Conservation (phyloP, 2,113 vertebrate genomes). For the Leptosomus discolor region DNA sequence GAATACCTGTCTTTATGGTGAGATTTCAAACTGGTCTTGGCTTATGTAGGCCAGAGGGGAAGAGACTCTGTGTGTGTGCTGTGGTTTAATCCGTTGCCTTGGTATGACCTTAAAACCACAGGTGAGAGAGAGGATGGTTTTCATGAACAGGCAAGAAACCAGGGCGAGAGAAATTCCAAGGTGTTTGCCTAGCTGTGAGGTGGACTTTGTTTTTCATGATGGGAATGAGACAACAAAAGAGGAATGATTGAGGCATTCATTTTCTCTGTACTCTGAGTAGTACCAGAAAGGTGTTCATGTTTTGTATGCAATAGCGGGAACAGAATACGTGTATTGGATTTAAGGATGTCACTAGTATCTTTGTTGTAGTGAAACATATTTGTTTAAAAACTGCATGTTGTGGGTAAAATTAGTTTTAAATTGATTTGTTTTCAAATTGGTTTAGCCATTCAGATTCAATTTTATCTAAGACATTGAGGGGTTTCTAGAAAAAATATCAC, state of each 20-base stretch:
- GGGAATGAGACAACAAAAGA: neutral
- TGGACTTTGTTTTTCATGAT: neutral
- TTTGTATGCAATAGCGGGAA: neutral
- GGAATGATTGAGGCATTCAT: neutral
- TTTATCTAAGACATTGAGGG: neutral
- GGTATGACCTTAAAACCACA: neutral
- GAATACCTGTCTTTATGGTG: rapidly evolving
- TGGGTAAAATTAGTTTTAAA: constrained; percentile 20
- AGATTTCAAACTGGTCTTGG: neutral
- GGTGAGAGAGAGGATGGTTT: neutral
- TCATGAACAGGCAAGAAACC: neutral
- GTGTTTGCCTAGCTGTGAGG: neutral
- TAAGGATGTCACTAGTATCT: neutral
- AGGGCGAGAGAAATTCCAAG: neutral
- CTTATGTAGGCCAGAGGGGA: neutral
- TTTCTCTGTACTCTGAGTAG: neutral
- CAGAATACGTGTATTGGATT: neutral
- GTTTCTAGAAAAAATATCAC: neutral
- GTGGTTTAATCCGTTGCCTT: neutral
- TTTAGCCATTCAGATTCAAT: constrained; percentile 31
- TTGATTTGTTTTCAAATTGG: constrained; percentile 21
- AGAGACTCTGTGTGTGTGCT: neutral
- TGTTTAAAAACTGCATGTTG: neutral
- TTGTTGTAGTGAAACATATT: neutral
- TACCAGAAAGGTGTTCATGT: neutral